A percentile compares a stretch with the other conserved stretches of the same genome.
Conservation (phyloP, 2,113 vertebrate genomes). For the Zosterops hypoxanthus region DNA sequence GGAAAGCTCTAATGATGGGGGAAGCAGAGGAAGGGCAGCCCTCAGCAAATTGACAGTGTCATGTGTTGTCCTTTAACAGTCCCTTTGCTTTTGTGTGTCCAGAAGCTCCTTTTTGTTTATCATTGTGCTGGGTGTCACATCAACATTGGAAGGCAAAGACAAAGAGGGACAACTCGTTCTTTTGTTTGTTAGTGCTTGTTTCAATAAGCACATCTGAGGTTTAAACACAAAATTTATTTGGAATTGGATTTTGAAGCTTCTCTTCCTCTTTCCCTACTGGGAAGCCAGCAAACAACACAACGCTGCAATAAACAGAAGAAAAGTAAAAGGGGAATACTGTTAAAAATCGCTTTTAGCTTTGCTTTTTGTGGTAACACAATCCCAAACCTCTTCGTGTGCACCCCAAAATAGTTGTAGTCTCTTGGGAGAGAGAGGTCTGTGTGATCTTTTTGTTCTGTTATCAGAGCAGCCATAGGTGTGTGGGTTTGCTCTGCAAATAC, state of each 20-base stretch:
- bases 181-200: background rate
- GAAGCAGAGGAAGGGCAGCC: background rate
- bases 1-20: background rate
- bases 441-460: background rate
- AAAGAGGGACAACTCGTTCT: background rate
- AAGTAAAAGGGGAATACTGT: background rate
- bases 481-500: background rate
- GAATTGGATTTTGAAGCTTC: background rate
- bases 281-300: background rate
- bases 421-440: background rate
- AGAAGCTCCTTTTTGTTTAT: slow-evolving; percentile 42
- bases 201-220: background rate
- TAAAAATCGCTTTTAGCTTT: background rate
- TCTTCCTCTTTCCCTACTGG: background rate
- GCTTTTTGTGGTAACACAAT: background rate
- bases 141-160: background rate
- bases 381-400: background rate
- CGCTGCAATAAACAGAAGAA: background rate
- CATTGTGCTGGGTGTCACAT: background rate
- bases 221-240: background rate
- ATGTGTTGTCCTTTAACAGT: background rate
- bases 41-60: background rate
- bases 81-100: background rate
- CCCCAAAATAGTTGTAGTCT: background rate
- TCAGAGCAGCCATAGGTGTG: background rate